These are phyloP conservation scores for Thera obeliscata DNA, from an alignment of 2,888 invertebrate genomes.

Conservation along the genomic window DNA sequence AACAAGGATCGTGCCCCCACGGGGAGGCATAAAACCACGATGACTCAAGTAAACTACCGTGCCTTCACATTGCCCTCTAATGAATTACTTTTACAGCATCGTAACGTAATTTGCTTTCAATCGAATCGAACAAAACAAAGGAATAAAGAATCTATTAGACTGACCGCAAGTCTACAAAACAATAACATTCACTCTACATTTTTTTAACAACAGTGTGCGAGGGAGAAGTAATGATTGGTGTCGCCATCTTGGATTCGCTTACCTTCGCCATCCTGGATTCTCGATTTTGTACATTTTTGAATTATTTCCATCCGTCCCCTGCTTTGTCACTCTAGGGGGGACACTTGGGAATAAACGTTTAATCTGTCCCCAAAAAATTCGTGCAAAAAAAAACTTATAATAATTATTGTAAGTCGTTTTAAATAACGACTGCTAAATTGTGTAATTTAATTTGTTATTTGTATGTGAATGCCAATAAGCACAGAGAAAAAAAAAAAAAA, in stretches of 20 bases:
- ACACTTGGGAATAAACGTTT: too few relatives aligned
- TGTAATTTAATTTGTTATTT: too few relatives aligned
- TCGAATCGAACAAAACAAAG: background rate
- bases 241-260: too few relatives aligned
- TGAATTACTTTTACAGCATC: background rate
- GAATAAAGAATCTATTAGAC: background rate
- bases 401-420: too few relatives aligned
- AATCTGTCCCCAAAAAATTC: too few relatives aligned
- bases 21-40: background rate
- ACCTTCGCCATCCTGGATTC: too few relatives aligned
- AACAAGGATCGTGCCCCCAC: background rate
- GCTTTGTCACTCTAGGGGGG: too few relatives aligned
- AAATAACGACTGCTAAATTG: background rate
- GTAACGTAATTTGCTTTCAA: background rate
- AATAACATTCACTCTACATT: background rate
- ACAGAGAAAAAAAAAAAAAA: background rate
- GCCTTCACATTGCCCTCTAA: background rate
- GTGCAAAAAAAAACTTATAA: too few relatives aligned
- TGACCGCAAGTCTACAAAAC: background rate
- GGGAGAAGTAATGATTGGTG: too few relatives aligned
- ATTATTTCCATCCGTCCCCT: too few relatives aligned
- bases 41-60: background rate
- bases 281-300: too few relatives aligned
- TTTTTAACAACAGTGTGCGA: too few relatives aligned
- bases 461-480: background rate